Percentiles rank a stretch among this genome's conserved stretches.
These are phyloP conservation scores for Morpho achilles DNA, from an alignment of 2,888 invertebrate genomes.

Conservation along the genomic window DNA sequence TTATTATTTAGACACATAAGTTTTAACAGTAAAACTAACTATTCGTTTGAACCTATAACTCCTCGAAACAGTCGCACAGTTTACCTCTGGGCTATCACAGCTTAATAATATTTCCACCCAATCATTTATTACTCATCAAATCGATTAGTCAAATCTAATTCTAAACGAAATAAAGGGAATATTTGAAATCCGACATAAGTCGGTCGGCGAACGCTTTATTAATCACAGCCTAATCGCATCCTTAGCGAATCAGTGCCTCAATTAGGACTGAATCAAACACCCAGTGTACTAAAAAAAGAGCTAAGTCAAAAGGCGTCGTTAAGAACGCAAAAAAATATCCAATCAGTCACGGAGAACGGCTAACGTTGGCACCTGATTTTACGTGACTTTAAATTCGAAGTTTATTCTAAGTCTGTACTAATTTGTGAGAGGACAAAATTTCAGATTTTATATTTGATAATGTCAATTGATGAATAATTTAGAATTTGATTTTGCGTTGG, in stretches of 20 bases:
- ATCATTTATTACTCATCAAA: conserved; percentile 21
- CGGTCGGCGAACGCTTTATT: conserved; percentile 50
- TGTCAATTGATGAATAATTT: no score
- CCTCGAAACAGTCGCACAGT: no score
- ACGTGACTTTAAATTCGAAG: background rate
- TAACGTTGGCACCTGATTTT: conserved; percentile 18
- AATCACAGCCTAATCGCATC: conserved; percentile 73
- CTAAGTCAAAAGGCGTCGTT: conserved; percentile 26
- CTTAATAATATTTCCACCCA: background rate
- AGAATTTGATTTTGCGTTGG: no score
- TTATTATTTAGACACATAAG: no score
- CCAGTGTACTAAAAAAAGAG: conserved; percentile 59
- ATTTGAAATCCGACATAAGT: conserved; percentile 40
- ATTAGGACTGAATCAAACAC: conserved; percentile 68
- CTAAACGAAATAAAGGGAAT: conserved; percentile 34
- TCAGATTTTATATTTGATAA: no score
- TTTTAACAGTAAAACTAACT: no score
- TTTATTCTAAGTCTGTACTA: background rate
- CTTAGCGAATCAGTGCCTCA: conserved; percentile 71
- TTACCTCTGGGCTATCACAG: no score
- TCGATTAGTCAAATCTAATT: conserved; percentile 20
- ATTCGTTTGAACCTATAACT: no score
- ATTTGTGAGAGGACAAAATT: no score
- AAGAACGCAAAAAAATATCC: conserved; percentile 18
- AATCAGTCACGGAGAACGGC: conserved; percentile 23